Base-by-base conservation (phyloP, 2,888 invertebrate genomes). In the Lampropteryx suffumata region DNA sequence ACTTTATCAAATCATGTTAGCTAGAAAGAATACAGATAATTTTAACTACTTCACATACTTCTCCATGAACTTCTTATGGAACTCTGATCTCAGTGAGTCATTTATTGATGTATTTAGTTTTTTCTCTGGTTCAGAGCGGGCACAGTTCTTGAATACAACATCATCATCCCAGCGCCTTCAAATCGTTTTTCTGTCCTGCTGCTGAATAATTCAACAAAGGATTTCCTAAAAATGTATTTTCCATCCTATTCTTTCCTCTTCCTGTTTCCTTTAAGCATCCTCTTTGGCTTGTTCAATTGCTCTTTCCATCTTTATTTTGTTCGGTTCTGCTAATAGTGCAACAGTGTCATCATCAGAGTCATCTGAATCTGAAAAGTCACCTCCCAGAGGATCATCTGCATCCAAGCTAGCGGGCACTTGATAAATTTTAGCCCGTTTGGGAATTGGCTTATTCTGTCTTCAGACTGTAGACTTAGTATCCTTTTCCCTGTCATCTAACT, bases 51-150 rank as follows among this genome's bases (percentile, higher is more conserved):
- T 99, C 2, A 99, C 97, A 91, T 99, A 99, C 90, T 99, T 99
- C 72, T 99, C 99, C 99, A 99, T 99, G 79, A 99, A 99, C 83
- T 99, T 99, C 75, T 97, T 96, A 84, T 99, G 99, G 80, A 99
- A 99, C 79, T 99, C 99, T 33, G 99, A 99, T 62, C 99, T 93
- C 46, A 99, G 86, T 0, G 99, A 98, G 80, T 99, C 99, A 83
- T 99, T 99, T 55, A 99, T 98, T 76, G 99, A 99, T 14, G 95
- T 93, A 60, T 95, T 95, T 9, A 91, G 87, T 72, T 96, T 97
- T 74, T 96, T 96, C 61, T 98, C 97, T 0, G 97, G 97, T 78
- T 98, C 98, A 0, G 97, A 97, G 48, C 98, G 94, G 0, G 99
- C 98, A 91, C 99, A 99, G 81, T 99, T 99, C 84, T 99, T 99